Evolutionary conservation across 2,797 vertebrate genomes (phyloP).

Genomic region (Furcifer pardalis): DNA sequence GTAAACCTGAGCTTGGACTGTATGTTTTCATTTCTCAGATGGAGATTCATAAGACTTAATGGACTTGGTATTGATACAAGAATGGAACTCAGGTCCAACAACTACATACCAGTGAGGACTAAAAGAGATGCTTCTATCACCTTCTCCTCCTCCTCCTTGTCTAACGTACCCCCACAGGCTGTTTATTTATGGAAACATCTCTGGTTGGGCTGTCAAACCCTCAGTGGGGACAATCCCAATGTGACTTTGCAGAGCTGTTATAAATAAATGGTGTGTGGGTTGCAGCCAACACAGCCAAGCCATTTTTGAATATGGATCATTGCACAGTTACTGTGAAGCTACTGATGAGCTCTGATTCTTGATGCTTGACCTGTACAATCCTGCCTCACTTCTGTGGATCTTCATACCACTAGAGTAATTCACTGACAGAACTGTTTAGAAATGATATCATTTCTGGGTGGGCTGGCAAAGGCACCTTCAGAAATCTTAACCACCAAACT

Average conservation of each 20-base stretch:
- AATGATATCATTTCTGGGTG: slow-evolving; percentile 12
- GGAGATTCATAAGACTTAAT: not conserved
- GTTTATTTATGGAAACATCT: not conserved
- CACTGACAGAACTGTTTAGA: slow-evolving; percentile 11
- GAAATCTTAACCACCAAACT: not conserved
- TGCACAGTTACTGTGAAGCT: slow-evolving; percentile 17
- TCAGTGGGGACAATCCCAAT: not conserved
- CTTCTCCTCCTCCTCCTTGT: not conserved
- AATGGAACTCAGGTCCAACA: not conserved
- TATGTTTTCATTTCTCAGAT: not conserved
- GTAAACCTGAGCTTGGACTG: not conserved
- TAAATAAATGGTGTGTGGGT: not conserved
- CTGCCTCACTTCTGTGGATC: slow-evolving; percentile 17
- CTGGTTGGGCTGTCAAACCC: not conserved
- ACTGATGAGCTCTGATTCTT: slow-evolving; percentile 21
- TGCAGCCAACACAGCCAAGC: not conserved
- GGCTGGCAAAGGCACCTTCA: slow-evolving; percentile 23
- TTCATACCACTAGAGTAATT: slow-evolving; percentile 1
- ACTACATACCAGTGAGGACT: not conserved
- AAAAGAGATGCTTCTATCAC: not conserved
- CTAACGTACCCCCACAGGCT: not conserved
- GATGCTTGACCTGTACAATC: slow-evolving; percentile 21
- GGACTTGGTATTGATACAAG: not conserved
- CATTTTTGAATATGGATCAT: slow-evolving; percentile 27
- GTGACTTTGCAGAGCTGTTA: not conserved